A percentile compares a stretch with the other conserved stretches of the same genome.
These are phyloP conservation scores for Molossus molossus DNA, from an alignment of 2,797 vertebrate species.

Conservation along the genomic window DNA sequence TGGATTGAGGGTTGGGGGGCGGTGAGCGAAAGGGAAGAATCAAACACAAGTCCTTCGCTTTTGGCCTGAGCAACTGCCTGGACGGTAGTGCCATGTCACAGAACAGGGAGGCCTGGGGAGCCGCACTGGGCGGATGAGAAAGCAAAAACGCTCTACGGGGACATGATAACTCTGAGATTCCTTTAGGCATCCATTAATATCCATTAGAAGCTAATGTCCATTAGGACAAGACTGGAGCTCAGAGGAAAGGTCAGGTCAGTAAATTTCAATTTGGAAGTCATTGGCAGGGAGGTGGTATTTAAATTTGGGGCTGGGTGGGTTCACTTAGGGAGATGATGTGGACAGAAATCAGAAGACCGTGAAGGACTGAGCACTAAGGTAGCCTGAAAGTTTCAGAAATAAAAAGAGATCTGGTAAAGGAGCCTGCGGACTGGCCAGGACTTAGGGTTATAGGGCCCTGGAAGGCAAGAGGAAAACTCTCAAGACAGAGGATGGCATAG, in stretches of 20 bases:
- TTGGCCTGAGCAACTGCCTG: background rate
- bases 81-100: background rate
- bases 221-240: slow-evolving; percentile 54
- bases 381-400: background rate
- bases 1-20: background rate
- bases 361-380: background rate
- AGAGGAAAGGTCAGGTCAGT: slow-evolving; percentile 62
- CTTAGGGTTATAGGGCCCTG: background rate
- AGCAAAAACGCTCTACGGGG: slow-evolving; percentile 6
- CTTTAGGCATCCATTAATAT: slow-evolving; percentile 69
- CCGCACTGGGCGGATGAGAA: background rate
- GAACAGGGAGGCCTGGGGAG: background rate
- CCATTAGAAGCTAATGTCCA: slow-evolving; percentile 58
- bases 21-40: background rate
- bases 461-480: slow-evolving; percentile 25
- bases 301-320: slow-evolving; percentile 20
- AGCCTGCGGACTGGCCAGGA: background rate
- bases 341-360: background rate
- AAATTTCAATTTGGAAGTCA: slow-evolving; percentile 66
- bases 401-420: background rate
- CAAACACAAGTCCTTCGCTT: background rate
- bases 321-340: background rate
- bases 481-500: background rate
- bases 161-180: slow-evolving; percentile 16
- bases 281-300: slow-evolving; percentile 52